phyloP scores from a whole-genome alignment of 2,113 vertebrate genomes.

The Microtus montanus region DNA sequence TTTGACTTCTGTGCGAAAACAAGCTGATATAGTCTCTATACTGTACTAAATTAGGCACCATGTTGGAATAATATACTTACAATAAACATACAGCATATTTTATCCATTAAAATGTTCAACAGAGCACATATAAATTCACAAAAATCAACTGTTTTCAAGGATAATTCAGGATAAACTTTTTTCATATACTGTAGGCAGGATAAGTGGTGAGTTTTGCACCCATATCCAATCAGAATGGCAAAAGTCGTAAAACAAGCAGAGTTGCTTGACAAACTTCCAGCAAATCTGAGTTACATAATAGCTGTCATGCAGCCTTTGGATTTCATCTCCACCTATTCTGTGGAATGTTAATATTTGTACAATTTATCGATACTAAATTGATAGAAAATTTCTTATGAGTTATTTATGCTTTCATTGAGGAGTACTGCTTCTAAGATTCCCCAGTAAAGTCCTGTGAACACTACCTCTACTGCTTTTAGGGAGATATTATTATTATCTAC shows the following conservation, averaged over 20 bases:
- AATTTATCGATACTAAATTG: not conserved
- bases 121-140: not conserved
- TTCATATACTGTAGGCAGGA: not conserved
- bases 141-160: not conserved
- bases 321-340: not conserved
- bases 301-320: not conserved
- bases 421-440: not conserved
- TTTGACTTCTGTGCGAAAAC: not conserved
- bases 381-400: not conserved
- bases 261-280: not conserved
- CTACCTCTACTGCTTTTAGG: not conserved
- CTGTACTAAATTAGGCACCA: not conserved
- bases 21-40: not conserved
- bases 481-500: not conserved
- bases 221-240: not conserved
- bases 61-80: not conserved
- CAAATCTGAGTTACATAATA: not conserved
- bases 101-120: not conserved
- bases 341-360: not conserved
- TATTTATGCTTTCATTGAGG: not conserved
- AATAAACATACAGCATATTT: not conserved
- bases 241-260: not conserved
- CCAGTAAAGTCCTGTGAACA: not conserved
- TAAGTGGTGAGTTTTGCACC: not conserved
- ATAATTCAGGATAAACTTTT: not conserved